These are phyloP conservation scores for Polyodon spathula DNA, from an alignment of 2,113 vertebrate genomes.

Conservation along the genomic window DNA sequence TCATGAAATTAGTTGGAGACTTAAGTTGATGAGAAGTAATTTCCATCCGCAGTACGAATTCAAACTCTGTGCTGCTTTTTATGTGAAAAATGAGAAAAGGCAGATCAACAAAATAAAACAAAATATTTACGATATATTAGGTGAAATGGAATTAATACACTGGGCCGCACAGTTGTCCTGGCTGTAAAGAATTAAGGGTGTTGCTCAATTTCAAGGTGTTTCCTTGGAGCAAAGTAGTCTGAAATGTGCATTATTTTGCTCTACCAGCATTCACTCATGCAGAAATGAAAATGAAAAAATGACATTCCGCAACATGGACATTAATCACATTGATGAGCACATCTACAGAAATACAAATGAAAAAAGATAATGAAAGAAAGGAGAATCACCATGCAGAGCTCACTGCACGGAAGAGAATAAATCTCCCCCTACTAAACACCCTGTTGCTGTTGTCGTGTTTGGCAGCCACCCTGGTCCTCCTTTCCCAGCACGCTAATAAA, in stretches of 20 bases:
- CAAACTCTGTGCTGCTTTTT: no score
- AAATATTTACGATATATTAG: no score
- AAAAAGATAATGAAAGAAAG: constrained; percentile 12
- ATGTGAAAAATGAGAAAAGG: no score
- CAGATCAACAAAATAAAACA: no score
- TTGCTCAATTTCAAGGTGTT: constrained; percentile 4
- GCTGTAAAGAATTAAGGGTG: constrained; percentile 11
- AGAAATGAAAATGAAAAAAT: constrained; percentile 25
- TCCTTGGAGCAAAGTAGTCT: background rate
- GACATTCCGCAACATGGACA: constrained; percentile 22
- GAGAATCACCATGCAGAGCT: constrained; percentile 4
- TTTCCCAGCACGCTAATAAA: constrained; percentile 34
- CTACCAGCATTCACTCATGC: constrained; percentile 34
- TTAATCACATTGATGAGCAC: constrained; percentile 23
- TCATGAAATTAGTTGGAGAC: no score
- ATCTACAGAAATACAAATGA: constrained; percentile 13
- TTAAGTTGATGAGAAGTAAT: no score
- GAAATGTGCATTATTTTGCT: constrained; percentile 11
- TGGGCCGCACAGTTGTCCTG: no score
- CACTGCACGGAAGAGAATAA: constrained; percentile 20
- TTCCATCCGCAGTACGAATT: no score
- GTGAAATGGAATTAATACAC: no score
- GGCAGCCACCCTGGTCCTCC: constrained; percentile 15
- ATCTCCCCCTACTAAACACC: constrained; percentile 27
- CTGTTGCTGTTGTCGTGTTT: constrained; percentile 27